Conservation (phyloP, 92 coral and sea anemone species). For the Porites cylindrica region DNA sequence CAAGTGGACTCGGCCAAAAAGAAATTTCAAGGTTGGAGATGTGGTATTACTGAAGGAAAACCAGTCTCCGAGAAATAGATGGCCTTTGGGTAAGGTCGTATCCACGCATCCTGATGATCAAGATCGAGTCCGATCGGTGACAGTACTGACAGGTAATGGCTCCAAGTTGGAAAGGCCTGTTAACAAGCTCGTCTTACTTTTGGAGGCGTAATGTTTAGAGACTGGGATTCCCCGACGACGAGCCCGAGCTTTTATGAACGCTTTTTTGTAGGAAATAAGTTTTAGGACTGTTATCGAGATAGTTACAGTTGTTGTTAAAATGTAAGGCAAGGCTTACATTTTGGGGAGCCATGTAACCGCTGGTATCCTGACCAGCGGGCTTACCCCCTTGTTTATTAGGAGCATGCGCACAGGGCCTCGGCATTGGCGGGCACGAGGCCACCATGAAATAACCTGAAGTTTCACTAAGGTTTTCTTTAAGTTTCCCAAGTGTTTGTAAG, state of each 20-base stretch:
- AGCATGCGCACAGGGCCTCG: too few species aligned
- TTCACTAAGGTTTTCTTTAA: too few species aligned
- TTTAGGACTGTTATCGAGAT: too few species aligned
- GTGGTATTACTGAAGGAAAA: conserved; percentile 54
- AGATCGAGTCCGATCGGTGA: conserved; percentile 47
- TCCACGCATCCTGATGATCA: conserved; percentile 42
- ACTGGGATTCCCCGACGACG: conserved; percentile 66
- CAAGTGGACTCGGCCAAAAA: conserved; percentile 55
- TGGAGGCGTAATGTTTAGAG: conserved; percentile 43
- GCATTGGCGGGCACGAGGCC: too few species aligned
- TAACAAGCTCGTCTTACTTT: conserved; percentile 58
- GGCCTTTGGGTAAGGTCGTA: conserved; percentile 55
- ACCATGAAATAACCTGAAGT: too few species aligned
- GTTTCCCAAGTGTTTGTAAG: too few species aligned
- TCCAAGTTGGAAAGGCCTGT: conserved; percentile 62
- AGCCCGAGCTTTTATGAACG: conserved; percentile 47
- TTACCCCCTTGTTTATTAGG: too few species aligned
- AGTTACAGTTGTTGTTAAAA: conserved; percentile 4
- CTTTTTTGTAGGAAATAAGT: not conserved
- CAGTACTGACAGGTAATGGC: conserved; percentile 37
- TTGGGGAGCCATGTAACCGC: conserved; percentile 63
- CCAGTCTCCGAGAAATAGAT: conserved; percentile 47
- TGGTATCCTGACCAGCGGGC: too few species aligned
- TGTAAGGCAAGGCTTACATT: conserved; percentile 45
- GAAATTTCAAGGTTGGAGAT: conserved; percentile 52